Conservation (phyloP, 2,113 vertebrate species). For the Lophius piscatorius region DNA sequence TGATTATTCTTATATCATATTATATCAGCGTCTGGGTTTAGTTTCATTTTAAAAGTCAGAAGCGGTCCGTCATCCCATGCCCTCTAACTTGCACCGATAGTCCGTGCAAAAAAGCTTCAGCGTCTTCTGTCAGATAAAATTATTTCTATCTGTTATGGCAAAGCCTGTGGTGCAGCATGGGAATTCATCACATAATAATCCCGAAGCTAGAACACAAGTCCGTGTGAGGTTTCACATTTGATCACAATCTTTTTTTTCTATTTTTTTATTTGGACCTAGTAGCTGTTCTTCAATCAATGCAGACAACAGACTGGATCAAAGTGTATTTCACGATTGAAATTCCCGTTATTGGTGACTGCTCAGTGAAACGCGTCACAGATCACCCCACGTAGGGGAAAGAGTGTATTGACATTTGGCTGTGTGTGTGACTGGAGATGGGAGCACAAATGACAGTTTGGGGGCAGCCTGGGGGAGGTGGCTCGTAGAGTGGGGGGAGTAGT, state of each 20-base stretch:
- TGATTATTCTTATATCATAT: neutral
- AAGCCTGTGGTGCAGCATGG: neutral
- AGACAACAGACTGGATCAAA: neutral
- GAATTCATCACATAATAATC: neutral
- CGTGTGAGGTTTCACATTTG: too few species aligned
- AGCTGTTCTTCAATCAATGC: too few species aligned
- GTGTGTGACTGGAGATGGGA: slow-evolving; percentile 60
- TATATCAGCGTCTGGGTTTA: neutral
- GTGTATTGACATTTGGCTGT: slow-evolving; percentile 60
- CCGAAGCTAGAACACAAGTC: slow-evolving; percentile 1
- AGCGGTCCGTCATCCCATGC: neutral
- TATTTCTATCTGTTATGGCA: neutral
- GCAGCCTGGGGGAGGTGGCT: slow-evolving; percentile 60
- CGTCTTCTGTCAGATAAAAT: slow-evolving; percentile 18
- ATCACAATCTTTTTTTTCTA: too few species aligned
- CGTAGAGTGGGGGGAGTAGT: slow-evolving; percentile 7
- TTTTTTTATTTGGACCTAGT: too few species aligned
- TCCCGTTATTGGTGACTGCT: neutral
- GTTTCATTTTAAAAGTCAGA: neutral
- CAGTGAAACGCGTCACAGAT: slow-evolving; percentile 15
- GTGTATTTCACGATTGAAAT: neutral
- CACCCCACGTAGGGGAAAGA: slow-evolving; percentile 58
- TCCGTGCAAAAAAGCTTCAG: slow-evolving; percentile 4
- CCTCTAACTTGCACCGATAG: neutral
- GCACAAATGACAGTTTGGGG: slow-evolving; percentile 77